These are phyloP conservation scores for Plagodis pulveraria DNA, from an alignment of 2,888 invertebrate genomes.

Conservation along the genomic window DNA sequence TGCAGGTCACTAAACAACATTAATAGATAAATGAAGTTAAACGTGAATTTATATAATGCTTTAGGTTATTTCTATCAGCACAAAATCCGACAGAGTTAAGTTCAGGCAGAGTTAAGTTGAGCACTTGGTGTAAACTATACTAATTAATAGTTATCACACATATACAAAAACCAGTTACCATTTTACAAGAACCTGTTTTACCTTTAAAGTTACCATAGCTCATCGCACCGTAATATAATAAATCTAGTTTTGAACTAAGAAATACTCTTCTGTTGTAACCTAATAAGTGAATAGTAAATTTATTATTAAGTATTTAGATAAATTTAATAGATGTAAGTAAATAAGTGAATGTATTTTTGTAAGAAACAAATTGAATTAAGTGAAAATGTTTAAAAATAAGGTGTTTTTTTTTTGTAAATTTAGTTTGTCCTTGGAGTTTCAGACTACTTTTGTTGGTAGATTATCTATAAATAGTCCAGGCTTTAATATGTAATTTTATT, in stretches of 20 bases:
- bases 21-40: no score
- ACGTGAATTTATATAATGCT: no score
- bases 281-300: not conserved
- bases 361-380: constrained; percentile 8
- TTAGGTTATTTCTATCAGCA: no score
- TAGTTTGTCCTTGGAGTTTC: constrained; percentile 13
- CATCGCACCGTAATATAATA: not conserved
- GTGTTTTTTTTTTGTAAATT: not conserved
- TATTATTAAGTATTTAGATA: no score
- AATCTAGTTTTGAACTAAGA: constrained; percentile 10
- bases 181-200: no score
- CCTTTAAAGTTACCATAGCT: no score
- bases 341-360: constrained; percentile 4
- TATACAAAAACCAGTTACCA: no score
- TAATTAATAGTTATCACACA: no score
- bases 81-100: no score
- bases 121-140: no score
- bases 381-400: constrained; percentile 8
- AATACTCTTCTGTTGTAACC: constrained; percentile 14
- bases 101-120: no score
- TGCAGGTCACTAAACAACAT: no score
- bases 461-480: not conserved
- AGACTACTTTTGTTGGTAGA: not conserved
- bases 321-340: not conserved
- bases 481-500: constrained; percentile 10